Evolutionary conservation across 2,113 vertebrate species (phyloP).

Genomic region (Prunella himalayana): DNA sequence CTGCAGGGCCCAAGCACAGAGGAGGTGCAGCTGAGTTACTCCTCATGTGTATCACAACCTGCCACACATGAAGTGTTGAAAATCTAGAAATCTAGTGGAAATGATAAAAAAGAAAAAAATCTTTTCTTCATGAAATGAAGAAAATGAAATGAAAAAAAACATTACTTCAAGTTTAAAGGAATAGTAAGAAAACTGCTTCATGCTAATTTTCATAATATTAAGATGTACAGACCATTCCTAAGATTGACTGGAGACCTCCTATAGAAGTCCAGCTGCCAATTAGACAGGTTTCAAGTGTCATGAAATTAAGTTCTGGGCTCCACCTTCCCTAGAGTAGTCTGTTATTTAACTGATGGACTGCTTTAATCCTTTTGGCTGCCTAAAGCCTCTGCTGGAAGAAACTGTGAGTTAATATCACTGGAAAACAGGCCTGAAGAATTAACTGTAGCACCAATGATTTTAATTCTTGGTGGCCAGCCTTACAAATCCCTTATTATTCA

Average conservation of each 20-base stretch:
- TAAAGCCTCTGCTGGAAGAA: not conserved
- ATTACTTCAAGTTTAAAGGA: not conserved
- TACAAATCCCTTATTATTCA: slow-evolving; percentile 50
- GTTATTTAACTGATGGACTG: not conserved
- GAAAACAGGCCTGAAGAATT: slow-evolving; percentile 46
- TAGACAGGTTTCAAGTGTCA: not conserved
- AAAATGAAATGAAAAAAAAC: too few species aligned
- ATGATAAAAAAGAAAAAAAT: too few species aligned
- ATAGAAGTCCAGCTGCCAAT: not conserved
- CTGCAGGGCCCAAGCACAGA: not conserved
- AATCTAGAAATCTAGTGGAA: not conserved
- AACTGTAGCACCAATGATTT: not conserved
- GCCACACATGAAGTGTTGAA: not conserved
- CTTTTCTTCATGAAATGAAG: too few species aligned
- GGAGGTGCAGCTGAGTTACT: not conserved
- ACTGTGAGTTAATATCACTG: slow-evolving; percentile 15
- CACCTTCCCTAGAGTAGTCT: not conserved
- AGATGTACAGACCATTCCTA: not conserved
- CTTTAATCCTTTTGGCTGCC: not conserved
- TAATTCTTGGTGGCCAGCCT: slow-evolving; percentile 35
- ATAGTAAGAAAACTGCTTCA: not conserved
- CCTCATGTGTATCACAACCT: not conserved
- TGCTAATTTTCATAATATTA: not conserved
- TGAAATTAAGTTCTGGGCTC: not conserved
- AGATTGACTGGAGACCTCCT: not conserved